Percentiles rank a stretch among this genome's conserved stretches.
Conservation (phyloP, 1,140 invertebrate species). For the Pseudomyrmex flavicornis region DNA sequence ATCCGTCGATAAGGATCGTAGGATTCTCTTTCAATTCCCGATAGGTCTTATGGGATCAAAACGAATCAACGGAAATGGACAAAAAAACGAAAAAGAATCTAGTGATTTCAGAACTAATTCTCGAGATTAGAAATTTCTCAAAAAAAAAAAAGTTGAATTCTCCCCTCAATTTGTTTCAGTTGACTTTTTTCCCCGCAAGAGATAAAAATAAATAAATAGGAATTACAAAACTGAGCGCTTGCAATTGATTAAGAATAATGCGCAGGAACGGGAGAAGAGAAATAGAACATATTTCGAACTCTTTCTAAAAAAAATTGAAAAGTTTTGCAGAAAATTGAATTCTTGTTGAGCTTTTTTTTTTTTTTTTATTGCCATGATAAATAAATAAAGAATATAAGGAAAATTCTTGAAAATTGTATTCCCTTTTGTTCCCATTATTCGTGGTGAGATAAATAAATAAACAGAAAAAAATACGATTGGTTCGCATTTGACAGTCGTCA, state of each 20-base stretch:
- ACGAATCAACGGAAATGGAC: neutral
- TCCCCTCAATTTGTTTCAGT: neutral
- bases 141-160: neutral
- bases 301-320: too few relatives aligned
- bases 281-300: too few relatives aligned
- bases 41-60: conserved; percentile 23
- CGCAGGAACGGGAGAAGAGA: too few relatives aligned
- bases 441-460: too few relatives aligned
- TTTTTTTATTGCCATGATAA: too few relatives aligned
- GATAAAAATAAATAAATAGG: neutral
- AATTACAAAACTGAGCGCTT: conserved; percentile 15
- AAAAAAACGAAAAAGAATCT: neutral
- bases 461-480: too few relatives aligned
- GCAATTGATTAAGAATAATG: neutral
- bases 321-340: too few relatives aligned
- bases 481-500: conserved; percentile 68
- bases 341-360: too few relatives aligned
- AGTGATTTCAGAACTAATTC: conserved; percentile 17
- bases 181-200: neutral
- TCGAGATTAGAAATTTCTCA: conserved; percentile 8
- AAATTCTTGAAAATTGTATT: too few relatives aligned
- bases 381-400: too few relatives aligned
- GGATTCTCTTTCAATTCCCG: neutral
- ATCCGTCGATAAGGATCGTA: conserved; percentile 11
- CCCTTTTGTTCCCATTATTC: too few relatives aligned